A percentile compares a stretch with the other conserved stretches of the same genome.
Conservation (phyloP, 2,888 invertebrate genomes). For the Acleris cristana region DNA sequence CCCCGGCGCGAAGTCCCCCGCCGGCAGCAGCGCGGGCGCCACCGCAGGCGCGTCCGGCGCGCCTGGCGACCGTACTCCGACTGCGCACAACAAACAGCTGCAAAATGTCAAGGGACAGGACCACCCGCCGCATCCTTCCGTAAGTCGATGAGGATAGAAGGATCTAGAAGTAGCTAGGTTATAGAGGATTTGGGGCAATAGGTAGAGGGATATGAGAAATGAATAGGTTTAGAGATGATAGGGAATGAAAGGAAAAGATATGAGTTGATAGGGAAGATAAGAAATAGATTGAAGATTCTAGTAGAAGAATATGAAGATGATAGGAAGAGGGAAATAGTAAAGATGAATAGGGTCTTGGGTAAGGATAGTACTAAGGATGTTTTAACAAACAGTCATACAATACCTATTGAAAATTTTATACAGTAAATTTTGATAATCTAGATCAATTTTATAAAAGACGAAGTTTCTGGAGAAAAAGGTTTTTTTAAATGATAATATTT, state of each 20-base stretch:
- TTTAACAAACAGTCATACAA: too few species aligned
- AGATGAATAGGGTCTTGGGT: too few species aligned
- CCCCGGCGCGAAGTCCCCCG: conserved; percentile 90
- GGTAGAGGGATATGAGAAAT: too few species aligned
- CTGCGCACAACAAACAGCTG: conserved; percentile 89
- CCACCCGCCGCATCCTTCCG: conserved; percentile 88
- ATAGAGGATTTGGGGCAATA: too few species aligned
- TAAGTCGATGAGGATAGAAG: conserved; percentile 72
- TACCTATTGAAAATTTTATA: too few species aligned
- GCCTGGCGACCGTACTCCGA: conserved; percentile 83
- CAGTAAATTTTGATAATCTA: too few species aligned
- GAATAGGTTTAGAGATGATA: too few species aligned
- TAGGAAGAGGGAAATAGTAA: background rate
- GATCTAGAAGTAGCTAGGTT: too few species aligned
- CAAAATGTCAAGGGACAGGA: conserved; percentile 89
- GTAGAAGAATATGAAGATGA: background rate
- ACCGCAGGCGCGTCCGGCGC: conserved; percentile 76
- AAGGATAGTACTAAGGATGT: too few species aligned
- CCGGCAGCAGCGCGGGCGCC: conserved; percentile 85
- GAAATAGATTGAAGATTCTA: background rate
- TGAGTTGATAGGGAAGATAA: background rate
- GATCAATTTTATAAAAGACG: too few species aligned
- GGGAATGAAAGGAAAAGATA: background rate
- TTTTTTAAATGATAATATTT: too few species aligned
- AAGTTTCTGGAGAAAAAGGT: too few species aligned